These are phyloP conservation scores for Molossus molossus DNA, from an alignment of 2,797 vertebrate genomes.

Conservation along the genomic window DNA sequence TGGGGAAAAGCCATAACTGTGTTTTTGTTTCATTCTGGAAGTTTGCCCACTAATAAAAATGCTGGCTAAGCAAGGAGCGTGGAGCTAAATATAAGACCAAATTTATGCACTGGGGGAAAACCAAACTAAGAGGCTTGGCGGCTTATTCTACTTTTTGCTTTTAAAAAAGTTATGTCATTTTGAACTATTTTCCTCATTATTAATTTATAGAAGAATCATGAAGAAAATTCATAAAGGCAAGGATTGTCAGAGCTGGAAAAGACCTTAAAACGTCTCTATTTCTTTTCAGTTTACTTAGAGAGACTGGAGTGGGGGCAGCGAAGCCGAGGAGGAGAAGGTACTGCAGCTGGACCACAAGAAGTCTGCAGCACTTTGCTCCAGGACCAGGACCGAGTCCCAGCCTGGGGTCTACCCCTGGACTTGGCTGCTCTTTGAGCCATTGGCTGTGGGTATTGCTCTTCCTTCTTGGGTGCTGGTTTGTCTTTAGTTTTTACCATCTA, in stretches of 20 bases:
- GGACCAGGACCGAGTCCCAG: not conserved
- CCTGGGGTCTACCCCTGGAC: not conserved
- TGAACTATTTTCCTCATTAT: not conserved
- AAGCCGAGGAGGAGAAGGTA: rapidly evolving
- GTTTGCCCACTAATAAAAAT: slow-evolving; percentile 10
- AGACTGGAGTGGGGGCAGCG: rapidly evolving
- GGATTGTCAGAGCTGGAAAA: not conserved
- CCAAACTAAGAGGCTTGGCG: not conserved
- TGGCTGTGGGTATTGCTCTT: rapidly evolving
- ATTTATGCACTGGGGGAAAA: not conserved
- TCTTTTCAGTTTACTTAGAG: not conserved
- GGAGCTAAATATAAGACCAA: not conserved
- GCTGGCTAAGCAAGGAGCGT: not conserved
- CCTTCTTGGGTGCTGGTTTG: not conserved
- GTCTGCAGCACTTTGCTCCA: rapidly evolving
- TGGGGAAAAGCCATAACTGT: not conserved
- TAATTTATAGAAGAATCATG: not conserved
- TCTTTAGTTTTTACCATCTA: not conserved
- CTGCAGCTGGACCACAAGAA: rapidly evolving
- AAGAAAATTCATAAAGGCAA: not conserved
- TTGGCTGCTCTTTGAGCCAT: not conserved
- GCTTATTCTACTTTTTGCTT: not conserved
- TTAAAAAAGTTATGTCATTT: not conserved
- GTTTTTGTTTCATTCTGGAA: slow-evolving; percentile 24
- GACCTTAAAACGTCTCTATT: not conserved